Evolutionary conservation across 2,797 vertebrate genomes (phyloP), one percentile per base, ranked within the genome.

Genomic region (Hozukius guyotensis): DNA sequence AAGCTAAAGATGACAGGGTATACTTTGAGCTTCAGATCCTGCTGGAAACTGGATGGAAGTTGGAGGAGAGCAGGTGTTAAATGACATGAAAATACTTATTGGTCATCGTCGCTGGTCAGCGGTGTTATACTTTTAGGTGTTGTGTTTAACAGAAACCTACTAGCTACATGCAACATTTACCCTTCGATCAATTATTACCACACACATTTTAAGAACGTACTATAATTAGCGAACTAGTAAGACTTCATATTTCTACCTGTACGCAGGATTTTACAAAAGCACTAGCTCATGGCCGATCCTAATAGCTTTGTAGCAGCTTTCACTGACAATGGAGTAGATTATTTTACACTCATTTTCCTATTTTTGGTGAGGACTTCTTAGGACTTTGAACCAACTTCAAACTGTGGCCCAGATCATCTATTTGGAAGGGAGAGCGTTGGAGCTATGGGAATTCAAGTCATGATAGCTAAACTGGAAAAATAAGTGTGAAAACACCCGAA

Each of bases 1-100:
- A 95, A 96, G 97, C 95, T 95, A 95, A 95, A 96, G 91, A 96
- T 97, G 97, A 96, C 96, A 97, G 96, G 95, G 94, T 96, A 92
- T 95, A 96, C 94, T 96, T 96, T 96, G 93, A 93, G 96, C 93
- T 93, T 96, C 96, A 96, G 88, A 95, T 94, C 92, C 94, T 86
- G 95, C 96, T 96, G 95, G n/a, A 95, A 93, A 94, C 94, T 20
- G 69, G 16, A 81, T 61, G 53, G 66, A 85, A 83, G 85, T 82
- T 78, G 67, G 78, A 72, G 42, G 80, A 42, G 29, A 86, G 79
- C 76, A 88, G 85, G 75, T 89, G 88, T 84, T 84, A 62, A 83
- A 81, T 76, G 67, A 81, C 77, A 83, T 73, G 75, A 67, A 69
- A 72, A 52, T 69, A 27, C 4, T 8, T 13, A 12, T 11, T 78